Percentiles rank a stretch among this genome's conserved stretches.
Conservation (phyloP, 2,113 vertebrate genomes). For the Lucifuga dentata region DNA sequence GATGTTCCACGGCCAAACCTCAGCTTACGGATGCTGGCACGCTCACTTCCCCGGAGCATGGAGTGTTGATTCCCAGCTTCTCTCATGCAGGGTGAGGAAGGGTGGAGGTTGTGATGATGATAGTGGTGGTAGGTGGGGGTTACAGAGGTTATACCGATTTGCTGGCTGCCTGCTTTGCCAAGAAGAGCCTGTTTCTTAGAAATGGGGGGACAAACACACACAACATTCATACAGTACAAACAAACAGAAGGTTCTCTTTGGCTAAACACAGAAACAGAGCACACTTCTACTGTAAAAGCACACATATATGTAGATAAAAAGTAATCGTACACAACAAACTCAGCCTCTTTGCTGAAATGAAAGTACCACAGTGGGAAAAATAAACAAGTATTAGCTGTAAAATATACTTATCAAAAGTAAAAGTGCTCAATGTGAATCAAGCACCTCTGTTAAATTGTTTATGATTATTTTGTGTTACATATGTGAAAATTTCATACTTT, state of each 20-base stretch:
- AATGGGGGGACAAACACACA: constrained; percentile 47
- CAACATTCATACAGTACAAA: constrained; percentile 58
- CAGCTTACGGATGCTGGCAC: constrained; percentile 53
- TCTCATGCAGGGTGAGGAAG: constrained; percentile 60
- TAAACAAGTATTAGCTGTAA: too few species aligned
- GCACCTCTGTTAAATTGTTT: too few species aligned
- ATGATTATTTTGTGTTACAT: too few species aligned
- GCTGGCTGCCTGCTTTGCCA: constrained; percentile 57
- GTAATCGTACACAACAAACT: constrained; percentile 33
- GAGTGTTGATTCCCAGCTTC: constrained; percentile 64
- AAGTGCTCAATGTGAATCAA: too few species aligned
- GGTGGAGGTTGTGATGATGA: constrained; percentile 53
- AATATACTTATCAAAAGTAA: too few species aligned
- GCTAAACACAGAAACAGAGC: constrained; percentile 34
- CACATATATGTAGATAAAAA: constrained; percentile 58
- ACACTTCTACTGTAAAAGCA: constrained; percentile 39
- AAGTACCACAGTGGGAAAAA: too few species aligned
- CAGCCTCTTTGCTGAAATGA: too few species aligned
- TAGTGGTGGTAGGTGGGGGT: constrained; percentile 62
- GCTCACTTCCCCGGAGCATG: constrained; percentile 47
- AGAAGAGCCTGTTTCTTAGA: constrained; percentile 74
- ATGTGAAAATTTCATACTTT: too few species aligned
- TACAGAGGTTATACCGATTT: constrained; percentile 58
- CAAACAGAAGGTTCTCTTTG: constrained; percentile 33
- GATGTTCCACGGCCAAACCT: constrained; percentile 57